phyloP scores from a whole-genome alignment of 2,113 vertebrate genomes.

The Ramphastos sulfuratus region DNA sequence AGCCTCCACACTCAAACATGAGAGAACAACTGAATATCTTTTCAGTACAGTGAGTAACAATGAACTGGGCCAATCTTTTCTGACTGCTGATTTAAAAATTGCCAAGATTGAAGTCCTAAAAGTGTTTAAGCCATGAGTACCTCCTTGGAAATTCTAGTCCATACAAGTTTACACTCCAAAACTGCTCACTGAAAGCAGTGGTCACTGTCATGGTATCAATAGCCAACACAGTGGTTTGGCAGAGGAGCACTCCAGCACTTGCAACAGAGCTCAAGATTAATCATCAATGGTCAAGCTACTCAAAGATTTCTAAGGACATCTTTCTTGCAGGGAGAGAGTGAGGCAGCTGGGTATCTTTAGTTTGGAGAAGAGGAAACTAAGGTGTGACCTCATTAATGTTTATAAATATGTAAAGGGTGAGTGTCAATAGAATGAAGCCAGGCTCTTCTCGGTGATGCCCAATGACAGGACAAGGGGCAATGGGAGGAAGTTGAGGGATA shows the following conservation, averaged over 20 bases:
- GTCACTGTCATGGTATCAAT: neutral
- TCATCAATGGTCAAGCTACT: neutral
- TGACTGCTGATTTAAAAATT: neutral
- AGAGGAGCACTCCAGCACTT: neutral
- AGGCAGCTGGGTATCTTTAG: no score
- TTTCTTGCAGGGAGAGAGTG: no score
- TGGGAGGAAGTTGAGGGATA: no score
- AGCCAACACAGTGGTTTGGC: neutral
- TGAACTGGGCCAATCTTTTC: neutral
- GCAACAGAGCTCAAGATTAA: neutral
- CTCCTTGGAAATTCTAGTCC: neutral
- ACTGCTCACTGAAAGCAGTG: neutral
- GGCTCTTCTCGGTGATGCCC: no score
- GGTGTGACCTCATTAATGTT: no score
- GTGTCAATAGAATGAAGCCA: no score
- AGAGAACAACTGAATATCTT: neutral
- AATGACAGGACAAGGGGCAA: no score
- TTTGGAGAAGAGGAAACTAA: no score
- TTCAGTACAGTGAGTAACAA: neutral
- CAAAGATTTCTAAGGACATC: neutral
- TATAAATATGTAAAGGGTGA: no score
- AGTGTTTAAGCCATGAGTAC: neutral
- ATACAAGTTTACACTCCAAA: neutral
- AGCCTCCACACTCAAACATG: neutral
- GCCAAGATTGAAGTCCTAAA: neutral